Evolutionary conservation across 2,888 invertebrate genomes (phyloP), one percentile per base, ranked within the genome.

Genomic region (Pogonocherus hispidulus): DNA sequence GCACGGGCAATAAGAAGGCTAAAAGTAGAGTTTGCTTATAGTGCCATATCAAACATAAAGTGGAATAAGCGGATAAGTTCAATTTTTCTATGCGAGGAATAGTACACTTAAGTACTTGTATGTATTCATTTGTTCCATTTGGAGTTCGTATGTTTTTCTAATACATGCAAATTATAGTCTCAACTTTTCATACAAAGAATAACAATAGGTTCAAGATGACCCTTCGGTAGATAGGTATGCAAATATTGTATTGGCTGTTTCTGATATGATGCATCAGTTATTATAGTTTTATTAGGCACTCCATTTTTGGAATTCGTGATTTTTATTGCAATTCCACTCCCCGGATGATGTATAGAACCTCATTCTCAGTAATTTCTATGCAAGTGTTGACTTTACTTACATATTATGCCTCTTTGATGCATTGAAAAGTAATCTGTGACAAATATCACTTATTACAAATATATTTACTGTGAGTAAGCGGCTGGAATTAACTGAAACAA

Each of bases 321-420:
- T 32, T 32, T 23, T 32, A 2, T 32, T 11, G 11, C 8, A 32
- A 32, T 32, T 32, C n/a, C 8, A 32, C 32, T 11, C 32, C 5
- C 9, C 11, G 9, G 32, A 23, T 14, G 57, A 27, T 44, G 22
- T 4, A 44, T 20, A 57, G 23, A 51, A 14, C 16, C n/a, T 23
- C 14, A 27, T 57, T 56, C 20, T 41, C n/a, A 22, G 56, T 23
- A 44, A 44, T 57, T 44, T 57, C 23, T 46, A 57, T 57, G 57
- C 57, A 44, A 52, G 52, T 32, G 8, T 32, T 23, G 49, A 14
- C 6, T 22, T 44, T 46, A 44, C 16, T 44, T 44, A 41, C 46
- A 3, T 4, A 54, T 54, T 14, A 27, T 23, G n/a, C n/a, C 18
- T 18, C 11, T 6, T 54, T 35, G 11, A 19, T 11, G 16, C 2